Evolutionary conservation across 2,797 vertebrate genomes (phyloP).

Genomic region (Antrozous pallidus): DNA sequence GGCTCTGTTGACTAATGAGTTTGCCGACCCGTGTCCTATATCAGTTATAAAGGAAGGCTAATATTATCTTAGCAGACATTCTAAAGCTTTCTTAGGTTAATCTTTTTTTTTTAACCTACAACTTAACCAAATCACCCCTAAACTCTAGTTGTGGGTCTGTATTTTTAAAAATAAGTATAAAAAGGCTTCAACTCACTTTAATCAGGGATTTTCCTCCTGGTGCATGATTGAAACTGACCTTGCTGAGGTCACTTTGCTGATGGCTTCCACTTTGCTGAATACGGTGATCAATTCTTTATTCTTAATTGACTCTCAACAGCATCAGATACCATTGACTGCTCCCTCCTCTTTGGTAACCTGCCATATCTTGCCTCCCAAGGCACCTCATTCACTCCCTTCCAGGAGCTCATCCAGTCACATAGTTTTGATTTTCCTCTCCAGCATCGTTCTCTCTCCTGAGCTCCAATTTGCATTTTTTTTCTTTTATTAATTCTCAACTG

Average conservation of each 20-base stretch:
- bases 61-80: background rate
- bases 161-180: constrained; percentile 30
- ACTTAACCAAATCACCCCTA: background rate
- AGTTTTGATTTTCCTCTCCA: background rate
- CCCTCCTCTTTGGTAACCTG: background rate
- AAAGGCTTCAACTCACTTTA: background rate
- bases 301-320: background rate
- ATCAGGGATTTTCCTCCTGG: background rate
- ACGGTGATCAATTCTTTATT: background rate
- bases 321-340: background rate
- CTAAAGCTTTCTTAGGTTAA: constrained; percentile 44
- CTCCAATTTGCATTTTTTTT: background rate
- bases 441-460: background rate
- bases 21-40: too few species aligned
- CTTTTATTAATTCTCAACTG: too few species aligned
- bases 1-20: too few species aligned
- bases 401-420: background rate
- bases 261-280: background rate
- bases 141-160: background rate
- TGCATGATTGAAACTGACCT: background rate
- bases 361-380: background rate
- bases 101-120: background rate
- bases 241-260: background rate
- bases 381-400: background rate
- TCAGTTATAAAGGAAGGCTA: constrained; percentile 14